Evolutionary conservation across 2,797 vertebrate genomes (phyloP).

Genomic region (Kryptolebias ocellatus): DNA sequence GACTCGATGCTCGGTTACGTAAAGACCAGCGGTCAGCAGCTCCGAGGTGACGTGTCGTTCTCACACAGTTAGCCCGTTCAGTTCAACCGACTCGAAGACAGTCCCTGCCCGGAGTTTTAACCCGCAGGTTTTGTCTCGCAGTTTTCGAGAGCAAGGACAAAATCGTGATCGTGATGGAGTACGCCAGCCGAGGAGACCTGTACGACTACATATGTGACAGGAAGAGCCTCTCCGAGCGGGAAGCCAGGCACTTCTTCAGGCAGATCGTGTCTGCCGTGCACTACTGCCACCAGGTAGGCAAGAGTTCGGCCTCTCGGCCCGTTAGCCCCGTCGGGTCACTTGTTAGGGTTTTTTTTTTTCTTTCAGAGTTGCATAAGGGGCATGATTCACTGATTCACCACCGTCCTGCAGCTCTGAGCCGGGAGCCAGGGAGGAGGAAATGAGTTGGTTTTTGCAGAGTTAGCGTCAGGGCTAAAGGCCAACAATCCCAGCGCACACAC

Average conservation of each 20-base stretch:
- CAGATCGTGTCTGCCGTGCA: constrained; percentile 94
- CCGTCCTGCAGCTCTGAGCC: constrained; percentile 51
- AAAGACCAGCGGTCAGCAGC: constrained; percentile 33
- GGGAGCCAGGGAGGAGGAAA: constrained; percentile 60
- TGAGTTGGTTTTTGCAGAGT: constrained; percentile 53
- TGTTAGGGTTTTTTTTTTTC: constrained; percentile 9
- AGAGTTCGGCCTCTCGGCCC: background rate
- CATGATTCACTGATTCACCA: constrained; percentile 67
- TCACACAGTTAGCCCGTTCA: too few species aligned
- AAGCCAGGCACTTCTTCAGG: constrained; percentile 92
- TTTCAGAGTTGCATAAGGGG: constrained; percentile 70
- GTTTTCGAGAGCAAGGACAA: constrained; percentile 98
- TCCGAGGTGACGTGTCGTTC: constrained; percentile 34
- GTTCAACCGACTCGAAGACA: background rate
- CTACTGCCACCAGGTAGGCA: constrained; percentile 92
- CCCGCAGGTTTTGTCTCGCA: constrained; percentile 48
- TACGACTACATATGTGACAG: constrained; percentile 93
- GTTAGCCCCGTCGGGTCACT: constrained; percentile 1
- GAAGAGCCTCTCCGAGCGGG: constrained; percentile 85
- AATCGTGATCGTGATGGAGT: constrained; percentile 99
- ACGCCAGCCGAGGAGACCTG: constrained; percentile 92
- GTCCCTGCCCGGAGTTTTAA: background rate
- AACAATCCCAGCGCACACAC: constrained; percentile 29
- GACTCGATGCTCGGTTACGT: constrained; percentile 53
- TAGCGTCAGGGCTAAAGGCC: constrained; percentile 60